Conservation (phyloP, 2,797 vertebrate genomes). For the Neoniphon sammara region DNA sequence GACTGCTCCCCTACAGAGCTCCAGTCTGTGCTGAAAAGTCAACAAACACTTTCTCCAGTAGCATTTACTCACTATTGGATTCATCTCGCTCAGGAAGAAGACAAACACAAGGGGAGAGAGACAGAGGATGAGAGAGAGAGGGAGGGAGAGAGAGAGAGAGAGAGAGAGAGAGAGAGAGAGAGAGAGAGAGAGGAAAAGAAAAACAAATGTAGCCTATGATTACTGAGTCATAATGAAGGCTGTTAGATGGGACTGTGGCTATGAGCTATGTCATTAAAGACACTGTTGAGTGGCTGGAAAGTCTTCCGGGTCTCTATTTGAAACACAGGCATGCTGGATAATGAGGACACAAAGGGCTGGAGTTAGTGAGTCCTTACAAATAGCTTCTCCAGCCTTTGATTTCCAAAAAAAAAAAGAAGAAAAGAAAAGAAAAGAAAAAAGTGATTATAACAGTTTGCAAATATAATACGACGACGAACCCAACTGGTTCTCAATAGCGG, state of each 20-base stretch:
- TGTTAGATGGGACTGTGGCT: constrained; percentile 69
- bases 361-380: constrained; percentile 35
- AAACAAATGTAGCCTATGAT: constrained; percentile 78
- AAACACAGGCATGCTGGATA: constrained; percentile 57
- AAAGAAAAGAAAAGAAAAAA: too few relatives aligned
- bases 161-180: constrained; percentile 33
- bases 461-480: constrained; percentile 33
- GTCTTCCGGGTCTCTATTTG: constrained; percentile 63
- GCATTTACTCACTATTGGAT: constrained; percentile 70
- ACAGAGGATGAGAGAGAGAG: constrained; percentile 11
- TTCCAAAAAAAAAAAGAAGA: too few relatives aligned
- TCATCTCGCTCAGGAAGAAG: constrained; percentile 50
- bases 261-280: constrained; percentile 77
- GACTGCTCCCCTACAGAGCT: constrained; percentile 77
- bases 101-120: constrained; percentile 47
- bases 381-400: constrained; percentile 11
- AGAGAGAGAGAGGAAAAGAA: constrained; percentile 63
- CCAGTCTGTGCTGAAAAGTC: constrained; percentile 77
- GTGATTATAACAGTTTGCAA: constrained; percentile 38
- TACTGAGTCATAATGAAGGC: constrained; percentile 78
- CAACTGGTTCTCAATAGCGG: constrained; percentile 25
- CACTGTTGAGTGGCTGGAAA: constrained; percentile 60
- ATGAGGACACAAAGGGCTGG: constrained; percentile 30
- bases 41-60: constrained; percentile 80
- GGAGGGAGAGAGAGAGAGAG: constrained; percentile 20